Percentiles rank a stretch among this genome's conserved stretches.
These are phyloP conservation scores for Bedellia somnulentella DNA, from an alignment of 2,888 invertebrate species.

Conservation along the genomic window DNA sequence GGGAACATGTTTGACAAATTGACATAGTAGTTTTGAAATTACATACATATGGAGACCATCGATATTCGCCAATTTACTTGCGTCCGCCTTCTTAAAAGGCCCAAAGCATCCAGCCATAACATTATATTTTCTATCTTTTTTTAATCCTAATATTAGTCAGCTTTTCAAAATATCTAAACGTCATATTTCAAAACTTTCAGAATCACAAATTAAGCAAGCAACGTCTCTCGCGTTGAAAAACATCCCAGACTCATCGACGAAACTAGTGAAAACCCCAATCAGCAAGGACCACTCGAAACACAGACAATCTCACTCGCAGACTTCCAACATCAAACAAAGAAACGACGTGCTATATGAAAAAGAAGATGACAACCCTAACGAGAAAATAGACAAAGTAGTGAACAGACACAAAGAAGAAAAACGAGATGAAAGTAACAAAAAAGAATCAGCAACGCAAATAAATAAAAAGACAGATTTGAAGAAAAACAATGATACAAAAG, in stretches of 20 bases:
- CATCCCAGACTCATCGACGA: conserved; percentile 23
- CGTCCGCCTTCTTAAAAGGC: no score
- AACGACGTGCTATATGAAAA: conserved; percentile 44
- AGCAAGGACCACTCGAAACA: conserved; percentile 12
- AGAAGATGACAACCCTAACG: conserved; percentile 34
- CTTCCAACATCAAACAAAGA: conserved; percentile 21
- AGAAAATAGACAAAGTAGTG: conserved; percentile 41
- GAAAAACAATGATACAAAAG: conserved; percentile 6
- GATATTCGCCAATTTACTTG: no score
- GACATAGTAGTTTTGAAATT: no score
- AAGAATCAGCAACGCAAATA: conserved; percentile 3
- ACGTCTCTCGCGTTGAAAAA: conserved; percentile 34
- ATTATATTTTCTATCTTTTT: no score
- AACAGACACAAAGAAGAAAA: conserved; percentile 28
- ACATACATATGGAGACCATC: no score
- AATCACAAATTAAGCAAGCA: conserved; percentile 40
- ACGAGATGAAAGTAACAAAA: conserved; percentile 6
- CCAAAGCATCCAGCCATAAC: no score
- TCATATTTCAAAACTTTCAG: no score
- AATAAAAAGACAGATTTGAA: conserved; percentile 2
- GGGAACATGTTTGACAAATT: no score
- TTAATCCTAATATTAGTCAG: no score
- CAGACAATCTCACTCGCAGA: conserved; percentile 2
- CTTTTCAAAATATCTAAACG: no score
- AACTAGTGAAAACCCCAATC: conserved; percentile 27